A percentile compares a stretch with the other conserved stretches of the same genome.
These are phyloP conservation scores for Enoplosus armatus DNA, from an alignment of 2,797 vertebrate species.

Conservation along the genomic window DNA sequence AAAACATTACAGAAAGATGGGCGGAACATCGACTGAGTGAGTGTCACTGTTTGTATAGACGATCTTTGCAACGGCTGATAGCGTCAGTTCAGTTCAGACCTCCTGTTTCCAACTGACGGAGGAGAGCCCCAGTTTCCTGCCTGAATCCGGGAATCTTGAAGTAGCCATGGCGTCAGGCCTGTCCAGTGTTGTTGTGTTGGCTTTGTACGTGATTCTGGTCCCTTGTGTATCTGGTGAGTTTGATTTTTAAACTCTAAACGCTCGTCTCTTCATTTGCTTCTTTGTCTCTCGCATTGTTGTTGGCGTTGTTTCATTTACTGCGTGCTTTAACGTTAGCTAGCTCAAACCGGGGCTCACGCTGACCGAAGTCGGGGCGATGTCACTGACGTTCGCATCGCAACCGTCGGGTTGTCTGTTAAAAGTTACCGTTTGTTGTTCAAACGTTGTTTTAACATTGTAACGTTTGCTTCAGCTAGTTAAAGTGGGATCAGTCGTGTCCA, in stretches of 20 bases:
- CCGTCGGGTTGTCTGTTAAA: too few relatives aligned
- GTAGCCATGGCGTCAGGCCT: conserved; percentile 68
- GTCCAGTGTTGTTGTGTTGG: conserved; percentile 25
- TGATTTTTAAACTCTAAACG: fast-evolving
- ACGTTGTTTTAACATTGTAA: background rate
- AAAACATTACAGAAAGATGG: background rate
- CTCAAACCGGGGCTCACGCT: background rate
- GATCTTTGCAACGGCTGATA: background rate
- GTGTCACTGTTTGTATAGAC: background rate
- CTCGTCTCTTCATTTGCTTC: fast-evolving
- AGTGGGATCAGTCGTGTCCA: background rate
- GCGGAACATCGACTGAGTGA: background rate
- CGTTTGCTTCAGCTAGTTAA: background rate
- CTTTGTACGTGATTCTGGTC: conserved; percentile 26
- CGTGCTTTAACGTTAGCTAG: background rate
- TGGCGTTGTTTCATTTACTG: background rate
- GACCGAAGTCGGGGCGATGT: conserved; percentile 12
- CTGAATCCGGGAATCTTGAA: conserved; percentile 1
- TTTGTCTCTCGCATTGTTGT: background rate
- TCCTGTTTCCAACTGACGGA: background rate
- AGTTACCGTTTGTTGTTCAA: background rate
- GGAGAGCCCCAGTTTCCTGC: background rate
- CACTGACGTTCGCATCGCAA: conserved; percentile 8
- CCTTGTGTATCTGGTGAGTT: conserved; percentile 64
- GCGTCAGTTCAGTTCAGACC: background rate